Base-by-base conservation (phyloP, 92 coral and sea anemone species). In the Phenganax stokvisi region DNA sequence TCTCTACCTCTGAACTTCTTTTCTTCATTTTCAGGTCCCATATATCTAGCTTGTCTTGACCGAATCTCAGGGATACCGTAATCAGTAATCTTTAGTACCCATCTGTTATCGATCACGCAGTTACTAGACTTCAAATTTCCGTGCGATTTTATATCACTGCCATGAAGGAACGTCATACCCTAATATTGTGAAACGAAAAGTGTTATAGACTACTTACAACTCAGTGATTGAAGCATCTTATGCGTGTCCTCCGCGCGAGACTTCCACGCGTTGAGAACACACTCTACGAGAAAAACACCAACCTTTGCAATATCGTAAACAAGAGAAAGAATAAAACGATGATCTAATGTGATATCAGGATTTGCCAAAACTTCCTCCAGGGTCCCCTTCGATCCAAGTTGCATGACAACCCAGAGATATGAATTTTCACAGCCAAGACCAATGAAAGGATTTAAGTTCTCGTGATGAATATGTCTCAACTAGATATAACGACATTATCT, bases 21-120 rank as follows among this genome's bases (percentile, higher is more conserved):
- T 7, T 79, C 83, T 25, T 65, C 62, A 9, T 63, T 54, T 1
- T 54, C 29, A 17, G 60, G 58, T 2, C 69, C 56, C 51, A 68
- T 64, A 73, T 51, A 54, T 65, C 62, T 63, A 2, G 69, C 72
- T 51, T 79, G 83, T 16, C 92, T 89, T 7, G 93, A 93, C 8
- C 97, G 84, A 56, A 93, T 81, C 64, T 93, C 96, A 12, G 93
- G 89, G 76, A 93, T 86, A 3, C 96, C 92, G 91, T 92, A 91
- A 85, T 91, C 96, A 85, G 96, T 93, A 57, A 92, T 92, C 83
- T 92, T 92, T 56, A 93, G 90, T 27, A 92, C 96, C 97, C 97
- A 92, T 60, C 97, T 89, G 27, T 93, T 90, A 84, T 92, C 97
- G 64, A 92, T 87, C 61, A 92, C 83, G 65, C 97, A 93, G 89